phyloP scores from a whole-genome alignment of 1,140 invertebrate species.

The Penaeus indicus region DNA sequence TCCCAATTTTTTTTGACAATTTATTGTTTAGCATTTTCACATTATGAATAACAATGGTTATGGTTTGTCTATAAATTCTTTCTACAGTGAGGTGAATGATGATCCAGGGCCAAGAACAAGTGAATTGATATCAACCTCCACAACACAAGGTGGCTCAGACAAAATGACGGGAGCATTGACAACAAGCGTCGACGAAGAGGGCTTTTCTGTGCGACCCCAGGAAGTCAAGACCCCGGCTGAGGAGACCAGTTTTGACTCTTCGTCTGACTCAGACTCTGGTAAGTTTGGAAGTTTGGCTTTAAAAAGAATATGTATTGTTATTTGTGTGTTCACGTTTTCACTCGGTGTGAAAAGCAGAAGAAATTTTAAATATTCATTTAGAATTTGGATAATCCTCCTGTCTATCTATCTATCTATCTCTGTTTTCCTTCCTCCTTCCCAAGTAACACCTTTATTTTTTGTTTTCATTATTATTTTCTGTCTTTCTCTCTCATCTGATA shows the following conservation, averaged over 20 bases:
- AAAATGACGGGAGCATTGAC: conserved; percentile 68
- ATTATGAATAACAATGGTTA: not conserved
- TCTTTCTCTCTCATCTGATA: too few species aligned
- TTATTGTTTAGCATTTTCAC: not conserved
- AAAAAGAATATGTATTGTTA: not conserved
- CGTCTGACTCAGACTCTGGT: conserved; percentile 92
- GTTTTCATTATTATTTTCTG: too few species aligned
- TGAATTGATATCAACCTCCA: conserved; percentile 35
- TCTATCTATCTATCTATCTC: too few species aligned
- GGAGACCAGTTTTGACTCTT: conserved; percentile 89
- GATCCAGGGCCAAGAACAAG: conserved; percentile 49
- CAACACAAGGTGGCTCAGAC: conserved; percentile 8
- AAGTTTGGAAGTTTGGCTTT: conserved; percentile 56
- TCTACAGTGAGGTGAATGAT: conserved; percentile 56
- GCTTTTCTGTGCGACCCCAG: conserved; percentile 89
- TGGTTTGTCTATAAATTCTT: too few species aligned
- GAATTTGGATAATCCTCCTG: too few species aligned
- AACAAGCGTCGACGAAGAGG: conserved; percentile 93
- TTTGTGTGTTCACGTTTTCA: not conserved
- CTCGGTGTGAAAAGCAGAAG: not conserved
- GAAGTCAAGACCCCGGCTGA: conserved; percentile 75
- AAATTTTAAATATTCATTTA: too few species aligned
- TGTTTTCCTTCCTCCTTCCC: too few species aligned
- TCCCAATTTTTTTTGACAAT: not conserved
- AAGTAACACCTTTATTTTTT: too few species aligned